Evolutionary conservation across 2,888 invertebrate species (phyloP).

Genomic region (Sphaerophoria taeniata): DNA sequence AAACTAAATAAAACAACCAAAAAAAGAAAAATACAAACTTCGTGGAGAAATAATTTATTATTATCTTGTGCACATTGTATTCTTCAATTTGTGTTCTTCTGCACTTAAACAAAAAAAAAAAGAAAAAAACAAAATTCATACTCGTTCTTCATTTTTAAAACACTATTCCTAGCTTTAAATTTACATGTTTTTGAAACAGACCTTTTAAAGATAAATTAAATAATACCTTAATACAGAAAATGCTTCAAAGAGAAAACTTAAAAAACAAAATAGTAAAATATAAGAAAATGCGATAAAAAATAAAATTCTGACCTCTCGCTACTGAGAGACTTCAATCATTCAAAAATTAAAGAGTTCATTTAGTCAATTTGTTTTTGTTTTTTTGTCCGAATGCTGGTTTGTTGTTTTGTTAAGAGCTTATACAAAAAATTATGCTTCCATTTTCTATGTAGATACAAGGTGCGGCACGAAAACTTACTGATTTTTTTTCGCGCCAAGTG

Average conservation of each 20-base stretch:
- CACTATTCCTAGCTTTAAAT: slow-evolving; percentile 8
- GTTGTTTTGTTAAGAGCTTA: too few species aligned
- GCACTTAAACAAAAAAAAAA: slow-evolving; percentile 4
- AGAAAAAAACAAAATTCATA: not conserved
- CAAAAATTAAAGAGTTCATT: not conserved
- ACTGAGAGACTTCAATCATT: not conserved
- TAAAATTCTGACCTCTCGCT: not conserved
- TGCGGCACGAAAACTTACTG: too few species aligned
- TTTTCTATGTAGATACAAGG: too few species aligned
- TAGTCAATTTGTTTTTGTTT: not conserved
- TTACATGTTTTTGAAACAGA: slow-evolving; percentile 70
- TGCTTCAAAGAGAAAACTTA: slow-evolving; percentile 30
- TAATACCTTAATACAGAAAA: slow-evolving; percentile 43
- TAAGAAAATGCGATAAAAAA: slow-evolving; percentile 3
- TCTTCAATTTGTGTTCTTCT: not conserved
- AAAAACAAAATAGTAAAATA: slow-evolving; percentile 17
- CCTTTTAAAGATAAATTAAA: slow-evolving; percentile 52
- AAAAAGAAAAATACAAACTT: slow-evolving; percentile 7
- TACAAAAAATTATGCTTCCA: too few species aligned
- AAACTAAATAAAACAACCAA: slow-evolving; percentile 16
- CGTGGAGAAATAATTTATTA: slow-evolving; percentile 31
- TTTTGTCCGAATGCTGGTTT: not conserved
- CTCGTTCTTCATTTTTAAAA: not conserved
- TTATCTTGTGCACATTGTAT: slow-evolving; percentile 60
- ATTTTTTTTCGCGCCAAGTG: too few species aligned